These are phyloP conservation scores for Nicator chloris DNA, from an alignment of 2,113 vertebrate species.

Conservation along the genomic window DNA sequence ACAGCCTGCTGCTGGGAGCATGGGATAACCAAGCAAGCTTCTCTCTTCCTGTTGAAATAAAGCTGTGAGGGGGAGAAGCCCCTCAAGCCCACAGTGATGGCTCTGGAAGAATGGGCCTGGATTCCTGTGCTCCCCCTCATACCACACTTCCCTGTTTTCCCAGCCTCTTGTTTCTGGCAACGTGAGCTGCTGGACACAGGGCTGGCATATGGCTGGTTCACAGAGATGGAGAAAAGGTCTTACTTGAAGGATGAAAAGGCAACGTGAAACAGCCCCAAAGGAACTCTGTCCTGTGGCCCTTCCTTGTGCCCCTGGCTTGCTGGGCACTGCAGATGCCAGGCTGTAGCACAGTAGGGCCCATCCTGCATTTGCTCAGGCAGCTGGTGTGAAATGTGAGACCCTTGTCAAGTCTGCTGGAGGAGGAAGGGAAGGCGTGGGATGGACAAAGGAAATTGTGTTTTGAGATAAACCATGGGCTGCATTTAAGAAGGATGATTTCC, in stretches of 20 bases:
- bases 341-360: conserved; percentile 20
- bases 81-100: rapidly evolving
- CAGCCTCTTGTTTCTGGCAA: background rate
- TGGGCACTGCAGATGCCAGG: conserved; percentile 11
- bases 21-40: background rate
- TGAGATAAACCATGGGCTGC: conserved; percentile 6
- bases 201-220: background rate
- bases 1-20: background rate
- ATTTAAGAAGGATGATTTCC: background rate
- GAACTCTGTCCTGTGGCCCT: background rate
- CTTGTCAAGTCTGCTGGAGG: background rate
- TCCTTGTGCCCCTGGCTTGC: conserved; percentile 43
- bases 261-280: background rate
- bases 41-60: background rate
- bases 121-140: background rate
- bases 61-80: background rate
- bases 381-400: background rate
- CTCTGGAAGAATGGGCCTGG: background rate
- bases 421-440: background rate
- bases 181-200: background rate
- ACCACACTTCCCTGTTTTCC: background rate
- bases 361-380: conserved; percentile 16
- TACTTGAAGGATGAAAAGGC: conserved; percentile 17
- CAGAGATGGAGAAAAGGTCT: background rate
- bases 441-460: conserved; percentile 23